A percentile compares a stretch with the other conserved stretches of the same genome.
Evolutionary conservation across 2,113 vertebrate species (phyloP).

Genomic region (Gracilinanus agilis): DNA sequence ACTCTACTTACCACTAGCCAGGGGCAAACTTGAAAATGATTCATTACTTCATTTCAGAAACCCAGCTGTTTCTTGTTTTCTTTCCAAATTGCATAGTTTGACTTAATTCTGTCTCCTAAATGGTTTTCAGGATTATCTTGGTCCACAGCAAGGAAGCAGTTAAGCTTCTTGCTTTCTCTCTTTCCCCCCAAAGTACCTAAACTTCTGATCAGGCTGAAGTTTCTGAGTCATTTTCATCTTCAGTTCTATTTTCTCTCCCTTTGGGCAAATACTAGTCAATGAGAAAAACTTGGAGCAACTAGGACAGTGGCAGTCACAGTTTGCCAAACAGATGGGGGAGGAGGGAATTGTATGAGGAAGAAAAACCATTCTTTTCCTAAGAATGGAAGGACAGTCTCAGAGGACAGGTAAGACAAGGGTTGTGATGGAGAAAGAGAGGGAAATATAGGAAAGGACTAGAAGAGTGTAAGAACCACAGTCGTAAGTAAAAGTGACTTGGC

Average conservation of each 20-base stretch:
- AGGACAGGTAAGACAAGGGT: neutral
- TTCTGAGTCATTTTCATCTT: neutral
- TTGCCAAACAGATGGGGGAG: neutral
- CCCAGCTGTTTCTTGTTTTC: neutral
- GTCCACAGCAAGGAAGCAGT: neutral
- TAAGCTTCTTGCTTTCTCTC: neutral
- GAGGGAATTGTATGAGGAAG: neutral
- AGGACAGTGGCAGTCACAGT: neutral
- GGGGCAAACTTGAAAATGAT: neutral
- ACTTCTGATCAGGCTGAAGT: neutral
- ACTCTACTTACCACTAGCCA: neutral
- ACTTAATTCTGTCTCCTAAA: constrained; percentile 18
- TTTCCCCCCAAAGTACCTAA: neutral
- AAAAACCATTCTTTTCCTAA: neutral
- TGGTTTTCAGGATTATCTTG: neutral
- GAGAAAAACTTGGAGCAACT: neutral
- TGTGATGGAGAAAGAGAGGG: neutral
- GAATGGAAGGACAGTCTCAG: neutral
- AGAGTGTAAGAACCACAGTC: neutral
- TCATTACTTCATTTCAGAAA: constrained; percentile 38
- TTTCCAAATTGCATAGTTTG: neutral
- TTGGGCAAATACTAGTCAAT: neutral
- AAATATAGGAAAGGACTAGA: neutral
- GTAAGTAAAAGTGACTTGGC: neutral
- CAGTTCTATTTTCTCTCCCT: neutral